These are phyloP conservation scores for Macroglossus sobrinus DNA, from an alignment of 2,113 vertebrate genomes.

Conservation along the genomic window DNA sequence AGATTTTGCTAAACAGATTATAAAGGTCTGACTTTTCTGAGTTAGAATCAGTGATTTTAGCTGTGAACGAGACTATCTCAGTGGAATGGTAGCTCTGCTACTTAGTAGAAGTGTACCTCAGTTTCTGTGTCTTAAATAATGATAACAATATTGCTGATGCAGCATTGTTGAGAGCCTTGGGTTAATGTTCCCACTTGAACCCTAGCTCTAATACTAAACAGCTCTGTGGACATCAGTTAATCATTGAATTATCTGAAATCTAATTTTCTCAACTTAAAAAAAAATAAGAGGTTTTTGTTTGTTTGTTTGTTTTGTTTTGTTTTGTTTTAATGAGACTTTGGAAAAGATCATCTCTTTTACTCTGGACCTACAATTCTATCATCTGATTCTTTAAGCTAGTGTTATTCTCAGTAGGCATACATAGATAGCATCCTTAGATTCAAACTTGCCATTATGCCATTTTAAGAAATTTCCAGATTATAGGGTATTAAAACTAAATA, in stretches of 20 bases:
- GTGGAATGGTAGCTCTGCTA: not conserved
- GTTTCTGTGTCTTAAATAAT: not conserved
- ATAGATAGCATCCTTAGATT: not conserved
- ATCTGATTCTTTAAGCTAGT: not conserved
- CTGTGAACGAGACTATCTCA: not conserved
- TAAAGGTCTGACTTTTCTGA: not conserved
- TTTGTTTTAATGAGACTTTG: not conserved
- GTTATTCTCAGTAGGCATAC: not conserved
- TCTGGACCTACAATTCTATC: not conserved
- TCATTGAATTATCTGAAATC: not conserved
- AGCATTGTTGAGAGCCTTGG: not conserved
- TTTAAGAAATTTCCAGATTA: conserved; percentile 58
- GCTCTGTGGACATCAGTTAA: not conserved
- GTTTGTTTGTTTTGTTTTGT: too few relatives aligned
- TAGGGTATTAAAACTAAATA: conserved; percentile 43
- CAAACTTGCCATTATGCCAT: conserved; percentile 38
- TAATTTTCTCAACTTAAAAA: not conserved
- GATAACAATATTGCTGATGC: not conserved
- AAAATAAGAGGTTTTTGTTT: not conserved
- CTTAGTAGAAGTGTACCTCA: not conserved
- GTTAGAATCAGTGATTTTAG: not conserved
- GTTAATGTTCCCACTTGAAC: not conserved
- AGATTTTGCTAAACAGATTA: not conserved
- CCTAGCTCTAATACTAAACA: not conserved
- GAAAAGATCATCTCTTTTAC: not conserved